Conservation (phyloP, 2,888 invertebrate genomes). For the Mythimna albipuncta region DNA sequence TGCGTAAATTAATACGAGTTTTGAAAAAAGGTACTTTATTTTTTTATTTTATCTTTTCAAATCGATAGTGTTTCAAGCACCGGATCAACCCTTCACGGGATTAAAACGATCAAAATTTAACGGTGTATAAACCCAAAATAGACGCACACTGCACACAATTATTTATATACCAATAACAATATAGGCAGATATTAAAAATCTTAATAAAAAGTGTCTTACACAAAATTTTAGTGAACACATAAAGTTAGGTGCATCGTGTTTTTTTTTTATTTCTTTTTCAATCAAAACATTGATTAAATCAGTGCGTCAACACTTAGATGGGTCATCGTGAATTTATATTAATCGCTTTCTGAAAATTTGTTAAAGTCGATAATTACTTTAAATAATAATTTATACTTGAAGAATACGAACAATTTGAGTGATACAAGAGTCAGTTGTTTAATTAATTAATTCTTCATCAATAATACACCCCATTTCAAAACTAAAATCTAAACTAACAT, state of each 20-base stretch:
- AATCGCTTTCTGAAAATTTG: background rate
- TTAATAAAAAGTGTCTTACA: slow-evolving; percentile 11
- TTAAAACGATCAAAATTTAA: no score
- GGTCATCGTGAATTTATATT: background rate
- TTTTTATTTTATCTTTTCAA: no score
- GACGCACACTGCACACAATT: no score
- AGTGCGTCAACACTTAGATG: slow-evolving; percentile 1
- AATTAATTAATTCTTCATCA: background rate
- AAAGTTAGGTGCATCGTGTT: background rate
- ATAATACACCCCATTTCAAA: background rate
- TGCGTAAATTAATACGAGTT: no score
- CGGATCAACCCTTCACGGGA: no score
- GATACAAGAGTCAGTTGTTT: background rate
- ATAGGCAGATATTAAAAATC: no score
- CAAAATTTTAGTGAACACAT: slow-evolving; percentile 21
- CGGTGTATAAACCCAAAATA: no score
- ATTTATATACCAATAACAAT: no score
- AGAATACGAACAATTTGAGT: background rate
- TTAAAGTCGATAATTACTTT: slow-evolving; percentile 5
- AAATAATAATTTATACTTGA: slow-evolving; percentile 4
- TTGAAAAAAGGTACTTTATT: no score
- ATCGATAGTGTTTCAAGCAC: no score
- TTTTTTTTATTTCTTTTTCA: no score
- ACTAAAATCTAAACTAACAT: slow-evolving; percentile 1
- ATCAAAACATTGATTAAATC: background rate